Percentiles rank a stretch among this genome's conserved stretches.
Conservation (phyloP, 2,113 vertebrate genomes). For the Gracilinanus agilis region DNA sequence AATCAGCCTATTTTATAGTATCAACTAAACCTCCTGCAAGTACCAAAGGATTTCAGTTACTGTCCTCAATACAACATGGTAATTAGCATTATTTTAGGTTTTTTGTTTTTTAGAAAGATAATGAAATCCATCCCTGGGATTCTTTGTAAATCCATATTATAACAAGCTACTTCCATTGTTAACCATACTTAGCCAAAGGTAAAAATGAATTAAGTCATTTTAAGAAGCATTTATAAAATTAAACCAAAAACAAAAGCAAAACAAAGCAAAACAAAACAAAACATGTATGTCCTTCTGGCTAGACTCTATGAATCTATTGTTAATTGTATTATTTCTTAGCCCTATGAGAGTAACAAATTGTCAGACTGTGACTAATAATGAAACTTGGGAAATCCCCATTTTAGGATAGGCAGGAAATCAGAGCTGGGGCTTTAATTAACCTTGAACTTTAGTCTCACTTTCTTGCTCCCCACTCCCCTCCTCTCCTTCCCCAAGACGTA, state of each 20-base stretch:
- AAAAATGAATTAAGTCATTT: conserved; percentile 53
- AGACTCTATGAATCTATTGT: conserved; percentile 29
- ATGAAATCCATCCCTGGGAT: conserved; percentile 46
- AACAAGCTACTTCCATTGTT: conserved; percentile 49
- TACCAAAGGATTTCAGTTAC: conserved; percentile 23
- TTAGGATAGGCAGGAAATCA: conserved; percentile 61
- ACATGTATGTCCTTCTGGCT: conserved; percentile 33
- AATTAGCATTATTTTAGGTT: conserved; percentile 24
- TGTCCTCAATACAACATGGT: conserved; percentile 27
- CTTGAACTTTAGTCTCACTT: conserved; percentile 49
- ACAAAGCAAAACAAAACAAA: conserved; percentile 13
- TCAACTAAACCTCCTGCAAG: conserved; percentile 42
- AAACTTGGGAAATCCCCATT: conserved; percentile 53
- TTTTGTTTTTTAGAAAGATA: conserved; percentile 14
- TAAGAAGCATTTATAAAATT: conserved; percentile 38
- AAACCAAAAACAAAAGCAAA: neutral
- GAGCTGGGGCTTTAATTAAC: conserved; percentile 45
- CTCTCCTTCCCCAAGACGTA: neutral
- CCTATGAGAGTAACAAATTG: conserved; percentile 1
- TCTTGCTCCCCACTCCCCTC: neutral
- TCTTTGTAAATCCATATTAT: conserved; percentile 17
- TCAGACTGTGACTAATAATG: conserved; percentile 31
- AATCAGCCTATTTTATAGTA: neutral
- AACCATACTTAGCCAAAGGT: conserved; percentile 25
- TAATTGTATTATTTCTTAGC: conserved; percentile 44